Base-by-base conservation (phyloP, 2,888 invertebrate genomes). In the Spisula subtruncata region DNA sequence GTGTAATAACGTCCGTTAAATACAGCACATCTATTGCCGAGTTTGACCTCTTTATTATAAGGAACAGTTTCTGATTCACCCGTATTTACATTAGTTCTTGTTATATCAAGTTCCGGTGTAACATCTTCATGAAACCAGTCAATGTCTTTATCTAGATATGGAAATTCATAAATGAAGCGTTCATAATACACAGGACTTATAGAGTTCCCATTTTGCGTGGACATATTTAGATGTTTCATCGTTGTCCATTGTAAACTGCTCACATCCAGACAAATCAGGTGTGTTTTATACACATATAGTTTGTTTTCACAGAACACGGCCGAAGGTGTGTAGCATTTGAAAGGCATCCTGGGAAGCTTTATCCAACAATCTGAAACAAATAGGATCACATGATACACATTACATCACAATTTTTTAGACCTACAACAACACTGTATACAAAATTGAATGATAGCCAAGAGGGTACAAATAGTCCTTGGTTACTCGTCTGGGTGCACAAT, bases 361-460 rank as follows among this genome's bases (percentile, higher is more conserved):
- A n/a, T 75, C 90, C 90, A 90, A 29, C 10, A 81, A 71, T 83
- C 90, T 90, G 90, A 71, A 86, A 89, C 14, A 35, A n/a, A 82
- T 25, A 85, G 6, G 14, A 71, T 41, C 41, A n/a, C 60, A 71
- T 12, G 14, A 51, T 48, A 48, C 48, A 48, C 48, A 8, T 51
- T 51, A 51, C 51, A 51, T 41, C 41, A 41, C 41, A 41, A 41
- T 2, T 51, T 51, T 51, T 51, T 14, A 51, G 51, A 51, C 1
- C 51, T 41, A 41, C 41, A 5, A 41, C 8, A 8, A 41, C 8
- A 41, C 41, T 8, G 4, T 5, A 41, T 5, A 5, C 8, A 41
- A 41, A 41, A 41, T 41, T 41, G 41, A 41, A 2, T 41, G 41
- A 41, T 41, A 41, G 41, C 2, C 41, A 41, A 41, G 41, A 41